Base-by-base conservation (phyloP, 35 echinoderm and acorn worm species). In the Heliocidaris erythrogramma region DNA sequence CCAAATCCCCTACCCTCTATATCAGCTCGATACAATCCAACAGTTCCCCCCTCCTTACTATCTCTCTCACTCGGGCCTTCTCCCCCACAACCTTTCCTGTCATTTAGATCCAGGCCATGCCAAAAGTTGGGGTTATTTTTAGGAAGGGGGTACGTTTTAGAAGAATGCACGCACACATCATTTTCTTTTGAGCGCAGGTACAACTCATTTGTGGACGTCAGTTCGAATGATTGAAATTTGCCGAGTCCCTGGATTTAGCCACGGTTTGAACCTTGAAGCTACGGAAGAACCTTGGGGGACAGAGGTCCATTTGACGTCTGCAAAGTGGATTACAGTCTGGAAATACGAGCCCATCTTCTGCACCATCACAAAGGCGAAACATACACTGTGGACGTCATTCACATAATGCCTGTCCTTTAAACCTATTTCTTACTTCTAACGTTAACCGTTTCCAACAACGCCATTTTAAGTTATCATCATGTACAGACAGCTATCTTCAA, bases 101-200 rank as follows among this genome's bases (percentile, higher is more conserved):
- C 65, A 78, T 78, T 78, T 78, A n/a, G 65, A 78, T 78, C 65
- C 65, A 78, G 65, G 65, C 65, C 65, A 78, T 78, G 65, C 17
- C 65, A 78, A n/a, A 18, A 78, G 18, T 78, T 78, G 65, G 65
- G 65, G 65, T 78, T 78, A 78, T 78, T 78, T 78, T 78, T 78
- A 78, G 65, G 65, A 78, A 78, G 65, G 65, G 65, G 65, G 65
- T n/a, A 78, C 65, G 65, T 78, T 18, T 18, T 7, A 78, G 65
- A 78, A n/a, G 65, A 78, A 78, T 78, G 21, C 18, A 27, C 65
- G 65, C 65, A 78, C 27, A 24, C 27, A 78, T 78, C 65, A 24
- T 27, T 78, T 78, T 78, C 65, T 78, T 78, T 24, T 24, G 18
- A 7, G 65, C 8, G 18, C 27, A 78, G 21, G 65, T 21, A 78